Percentiles rank a stretch among this genome's conserved stretches.
Conservation (phyloP, 1,140 invertebrate species). For the Cepaea nemoralis region DNA sequence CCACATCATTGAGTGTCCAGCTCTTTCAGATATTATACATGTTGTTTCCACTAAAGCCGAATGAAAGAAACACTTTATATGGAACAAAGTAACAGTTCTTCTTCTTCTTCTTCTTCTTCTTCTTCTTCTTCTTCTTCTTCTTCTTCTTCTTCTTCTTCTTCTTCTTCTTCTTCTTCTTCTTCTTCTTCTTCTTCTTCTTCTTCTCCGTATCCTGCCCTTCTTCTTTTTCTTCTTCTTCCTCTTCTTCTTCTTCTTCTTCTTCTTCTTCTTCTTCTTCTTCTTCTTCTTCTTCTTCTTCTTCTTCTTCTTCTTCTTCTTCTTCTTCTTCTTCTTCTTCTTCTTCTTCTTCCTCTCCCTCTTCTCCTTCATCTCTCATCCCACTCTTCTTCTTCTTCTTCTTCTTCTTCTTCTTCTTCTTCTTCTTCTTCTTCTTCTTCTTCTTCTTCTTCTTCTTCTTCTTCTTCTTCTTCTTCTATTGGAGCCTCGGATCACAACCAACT, state of each 20-base stretch:
- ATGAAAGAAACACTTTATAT: no score
- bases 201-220: not conserved
- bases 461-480: conserved; percentile 24
- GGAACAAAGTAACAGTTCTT: no score
- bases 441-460: not conserved
- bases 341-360: not conserved
- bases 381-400: not conserved
- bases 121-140: no score
- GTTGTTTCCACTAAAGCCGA: no score
- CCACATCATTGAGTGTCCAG: no score
- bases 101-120: no score
- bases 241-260: not conserved
- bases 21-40: no score
- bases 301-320: not conserved
- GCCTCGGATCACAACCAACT: no score
- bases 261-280: not conserved
- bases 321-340: not conserved
- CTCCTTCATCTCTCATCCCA: not conserved
- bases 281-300: not conserved
- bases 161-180: not conserved
- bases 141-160: no score
- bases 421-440: not conserved
- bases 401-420: not conserved
- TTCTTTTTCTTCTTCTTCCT: not conserved
- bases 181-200: not conserved